These are phyloP conservation scores for Triplophysa yarkandensis DNA, from an alignment of 2,797 vertebrate species.

Conservation along the genomic window DNA sequence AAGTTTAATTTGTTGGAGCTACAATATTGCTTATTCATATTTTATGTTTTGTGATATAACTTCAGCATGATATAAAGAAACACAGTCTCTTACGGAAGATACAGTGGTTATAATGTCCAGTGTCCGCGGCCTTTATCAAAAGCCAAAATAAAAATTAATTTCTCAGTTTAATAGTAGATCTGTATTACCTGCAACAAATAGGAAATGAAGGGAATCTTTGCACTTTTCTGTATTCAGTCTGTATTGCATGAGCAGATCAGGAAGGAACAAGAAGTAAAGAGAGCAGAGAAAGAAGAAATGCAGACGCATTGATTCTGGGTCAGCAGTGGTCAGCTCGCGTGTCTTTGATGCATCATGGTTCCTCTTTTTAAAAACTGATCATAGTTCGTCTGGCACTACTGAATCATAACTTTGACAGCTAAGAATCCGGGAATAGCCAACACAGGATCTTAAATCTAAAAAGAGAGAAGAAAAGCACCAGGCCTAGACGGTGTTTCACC, in stretches of 20 bases:
- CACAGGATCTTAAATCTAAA: constrained; percentile 36
- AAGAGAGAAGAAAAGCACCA: no score
- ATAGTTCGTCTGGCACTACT: constrained; percentile 32
- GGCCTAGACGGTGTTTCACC: no score
- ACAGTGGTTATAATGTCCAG: not conserved
- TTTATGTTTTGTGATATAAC: no score
- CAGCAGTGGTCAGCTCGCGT: not conserved
- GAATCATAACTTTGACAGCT: constrained; percentile 38
- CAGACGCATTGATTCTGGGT: constrained; percentile 26
- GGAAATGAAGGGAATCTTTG: not conserved
- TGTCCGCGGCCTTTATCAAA: no score
- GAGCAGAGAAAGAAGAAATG: constrained; percentile 25
- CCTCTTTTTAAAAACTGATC: constrained; percentile 39
- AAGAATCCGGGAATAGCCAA: constrained; percentile 38
- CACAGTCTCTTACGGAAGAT: no score
- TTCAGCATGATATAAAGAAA: no score
- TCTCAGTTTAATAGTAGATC: no score
- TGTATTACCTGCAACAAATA: not conserved
- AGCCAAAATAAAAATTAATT: no score
- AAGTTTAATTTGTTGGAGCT: no score
- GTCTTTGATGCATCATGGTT: constrained; percentile 45
- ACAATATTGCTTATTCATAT: no score
- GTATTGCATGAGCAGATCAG: not conserved
- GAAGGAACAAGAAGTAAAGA: constrained; percentile 8
- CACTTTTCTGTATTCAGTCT: constrained; percentile 5